Evolutionary conservation across 2,888 invertebrate genomes (phyloP).

Genomic region (Barypeithes pellucidus): DNA sequence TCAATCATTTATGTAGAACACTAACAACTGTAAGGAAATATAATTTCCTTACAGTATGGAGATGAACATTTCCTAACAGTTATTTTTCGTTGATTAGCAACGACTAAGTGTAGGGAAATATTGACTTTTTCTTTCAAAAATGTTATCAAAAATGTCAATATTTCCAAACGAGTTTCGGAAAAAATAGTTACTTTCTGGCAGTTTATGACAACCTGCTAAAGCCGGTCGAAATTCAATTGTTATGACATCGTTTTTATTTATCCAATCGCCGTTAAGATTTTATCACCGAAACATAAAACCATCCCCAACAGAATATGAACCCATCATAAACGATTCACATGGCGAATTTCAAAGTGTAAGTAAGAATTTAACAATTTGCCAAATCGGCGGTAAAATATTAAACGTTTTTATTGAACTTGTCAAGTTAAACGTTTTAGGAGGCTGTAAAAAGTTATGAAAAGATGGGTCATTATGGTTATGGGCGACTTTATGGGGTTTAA

Average conservation of each 20-base stretch:
- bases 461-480: slow-evolving; percentile 30
- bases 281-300: slow-evolving; percentile 29
- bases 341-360: slow-evolving; percentile 50
- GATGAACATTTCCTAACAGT: no score
- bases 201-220: no score
- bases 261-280: slow-evolving; percentile 12
- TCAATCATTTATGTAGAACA: no score
- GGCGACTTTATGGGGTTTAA: slow-evolving; percentile 38
- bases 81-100: no score
- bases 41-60: no score
- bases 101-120: no score
- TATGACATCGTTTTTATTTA: slow-evolving; percentile 19
- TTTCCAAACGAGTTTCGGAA: no score
- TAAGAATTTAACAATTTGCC: slow-evolving; percentile 59
- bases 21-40: no score
- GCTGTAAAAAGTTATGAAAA: slow-evolving; percentile 38
- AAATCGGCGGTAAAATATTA: slow-evolving; percentile 57
- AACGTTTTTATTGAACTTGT: slow-evolving; percentile 40
- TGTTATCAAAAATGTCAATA: no score
- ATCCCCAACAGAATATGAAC: slow-evolving; percentile 22
- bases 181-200: no score
- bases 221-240: not conserved
- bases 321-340: slow-evolving; percentile 31
- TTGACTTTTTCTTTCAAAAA: no score
- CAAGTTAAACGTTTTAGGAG: slow-evolving; percentile 37